These are phyloP conservation scores for Drosophila tani DNA, from an alignment of 1,140 invertebrate species.

Conservation along the genomic window DNA sequence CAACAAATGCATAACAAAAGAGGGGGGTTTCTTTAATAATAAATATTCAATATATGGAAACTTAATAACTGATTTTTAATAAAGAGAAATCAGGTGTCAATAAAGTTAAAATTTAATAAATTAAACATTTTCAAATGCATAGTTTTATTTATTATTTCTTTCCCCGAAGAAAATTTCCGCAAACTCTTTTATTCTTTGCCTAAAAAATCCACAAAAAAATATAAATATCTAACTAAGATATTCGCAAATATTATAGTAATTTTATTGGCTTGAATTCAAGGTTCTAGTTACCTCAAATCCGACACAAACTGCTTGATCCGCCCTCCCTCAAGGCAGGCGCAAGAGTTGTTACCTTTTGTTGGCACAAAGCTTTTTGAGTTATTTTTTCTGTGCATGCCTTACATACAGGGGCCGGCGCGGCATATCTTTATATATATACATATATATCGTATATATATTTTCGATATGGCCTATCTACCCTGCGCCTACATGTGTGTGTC, in stretches of 20 bases:
- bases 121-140: too few relatives aligned
- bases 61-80: too few relatives aligned
- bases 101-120: neutral
- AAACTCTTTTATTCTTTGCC: neutral
- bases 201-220: neutral
- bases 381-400: slow-evolving; percentile 67
- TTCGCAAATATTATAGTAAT: neutral
- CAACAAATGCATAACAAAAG: too few relatives aligned
- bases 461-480: slow-evolving; percentile 58
- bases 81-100: too few relatives aligned
- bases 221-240: neutral
- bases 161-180: neutral
- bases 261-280: neutral
- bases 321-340: slow-evolving; percentile 31
- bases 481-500: slow-evolving; percentile 52
- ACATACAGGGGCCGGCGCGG: slow-evolving; percentile 31
- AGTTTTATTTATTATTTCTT: neutral
- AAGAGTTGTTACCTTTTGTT: slow-evolving; percentile 71
- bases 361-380: slow-evolving; percentile 73
- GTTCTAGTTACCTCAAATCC: neutral
- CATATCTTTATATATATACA: neutral
- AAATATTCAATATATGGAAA: too few relatives aligned
- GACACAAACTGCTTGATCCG: slow-evolving; percentile 24
- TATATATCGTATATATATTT: slow-evolving; percentile 16
- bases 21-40: too few relatives aligned